Percentiles rank a stretch among this genome's conserved stretches.
These are phyloP conservation scores for Neoarius graeffei DNA, from an alignment of 2,113 vertebrate genomes.

Conservation along the genomic window DNA sequence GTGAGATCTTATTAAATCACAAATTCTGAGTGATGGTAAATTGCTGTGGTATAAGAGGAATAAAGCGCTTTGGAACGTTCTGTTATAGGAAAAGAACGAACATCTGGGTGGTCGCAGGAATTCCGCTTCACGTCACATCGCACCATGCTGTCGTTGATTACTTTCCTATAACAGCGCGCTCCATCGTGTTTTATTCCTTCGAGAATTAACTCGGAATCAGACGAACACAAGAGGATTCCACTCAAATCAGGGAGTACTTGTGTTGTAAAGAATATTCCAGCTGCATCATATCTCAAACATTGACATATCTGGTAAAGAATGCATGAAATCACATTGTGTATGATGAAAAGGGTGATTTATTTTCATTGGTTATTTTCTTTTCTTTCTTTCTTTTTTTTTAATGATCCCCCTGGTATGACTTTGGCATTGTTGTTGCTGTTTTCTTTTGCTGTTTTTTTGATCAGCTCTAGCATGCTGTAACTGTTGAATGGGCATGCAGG, in stretches of 20 bases:
- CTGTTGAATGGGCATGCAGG: conserved; percentile 97
- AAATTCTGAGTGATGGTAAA: neutral
- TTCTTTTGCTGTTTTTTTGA: conserved; percentile 60
- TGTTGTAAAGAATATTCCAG: conserved; percentile 66
- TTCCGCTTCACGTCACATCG: neutral
- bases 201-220: conserved; percentile 22
- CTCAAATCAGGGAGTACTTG: conserved; percentile 59
- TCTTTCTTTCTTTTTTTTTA: conserved; percentile 47
- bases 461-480: conserved; percentile 99
- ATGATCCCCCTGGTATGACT: conserved; percentile 60
- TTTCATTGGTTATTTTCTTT: conserved; percentile 54
- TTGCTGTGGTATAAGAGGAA: conserved; percentile 19
- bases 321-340: conserved; percentile 53
- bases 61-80: neutral
- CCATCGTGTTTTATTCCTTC: neutral
- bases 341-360: conserved; percentile 63
- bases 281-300: conserved; percentile 88
- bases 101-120: neutral
- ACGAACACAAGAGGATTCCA: conserved; percentile 58
- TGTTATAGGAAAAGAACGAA: conserved; percentile 10
- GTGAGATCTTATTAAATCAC: neutral
- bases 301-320: conserved; percentile 71
- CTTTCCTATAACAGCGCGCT: neutral
- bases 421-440: conserved; percentile 56
- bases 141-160: neutral